Evolutionary conservation across 2,888 invertebrate genomes (phyloP).

Genomic region (Archips crataeganus): DNA sequence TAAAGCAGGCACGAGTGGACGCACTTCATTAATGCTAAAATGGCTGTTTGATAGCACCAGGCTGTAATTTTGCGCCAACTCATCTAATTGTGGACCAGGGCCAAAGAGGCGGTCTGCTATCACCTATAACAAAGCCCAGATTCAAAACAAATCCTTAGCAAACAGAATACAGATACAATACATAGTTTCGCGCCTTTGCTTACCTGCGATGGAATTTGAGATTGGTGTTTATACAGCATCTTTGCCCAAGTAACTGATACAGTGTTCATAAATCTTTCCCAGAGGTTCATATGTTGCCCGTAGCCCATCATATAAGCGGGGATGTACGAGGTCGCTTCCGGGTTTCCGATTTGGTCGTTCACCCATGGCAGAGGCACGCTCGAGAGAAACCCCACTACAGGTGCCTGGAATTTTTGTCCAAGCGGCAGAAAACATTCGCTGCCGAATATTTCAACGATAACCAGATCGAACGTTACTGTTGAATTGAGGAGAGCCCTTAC

Average conservation of each 20-base stretch:
- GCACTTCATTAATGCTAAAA: conserved; percentile 83
- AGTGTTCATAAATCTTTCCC: conserved; percentile 79
- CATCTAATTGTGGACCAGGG: conserved; percentile 71
- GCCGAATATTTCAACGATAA: conserved; percentile 83
- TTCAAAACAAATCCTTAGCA: not conserved
- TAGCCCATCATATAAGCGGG: conserved; percentile 84
- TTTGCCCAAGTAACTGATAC: conserved; percentile 72
- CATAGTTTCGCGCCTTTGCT: conserved; percentile 6
- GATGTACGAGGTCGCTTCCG: conserved; percentile 84
- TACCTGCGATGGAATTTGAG: conserved; percentile 78
- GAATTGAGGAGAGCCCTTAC: conserved; percentile 72
- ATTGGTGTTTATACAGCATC: conserved; percentile 70
- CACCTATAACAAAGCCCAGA: conserved; percentile 54
- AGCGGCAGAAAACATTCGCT: conserved; percentile 86
- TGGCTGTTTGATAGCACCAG: conserved; percentile 85
- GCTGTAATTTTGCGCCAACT: conserved; percentile 80
- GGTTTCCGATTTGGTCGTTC: conserved; percentile 84
- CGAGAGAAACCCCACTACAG: conserved; percentile 82
- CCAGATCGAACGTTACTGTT: conserved; percentile 68
- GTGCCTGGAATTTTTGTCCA: conserved; percentile 81
- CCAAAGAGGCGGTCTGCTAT: conserved; percentile 83
- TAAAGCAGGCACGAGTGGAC: conserved; percentile 83
- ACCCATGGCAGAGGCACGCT: conserved; percentile 86
- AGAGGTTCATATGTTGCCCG: conserved; percentile 79
- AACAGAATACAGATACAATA: not conserved